Evolutionary conservation across 1,140 invertebrate species (phyloP), one percentile per base, ranked within the genome.

Genomic region (Eupeodes corollae): DNA sequence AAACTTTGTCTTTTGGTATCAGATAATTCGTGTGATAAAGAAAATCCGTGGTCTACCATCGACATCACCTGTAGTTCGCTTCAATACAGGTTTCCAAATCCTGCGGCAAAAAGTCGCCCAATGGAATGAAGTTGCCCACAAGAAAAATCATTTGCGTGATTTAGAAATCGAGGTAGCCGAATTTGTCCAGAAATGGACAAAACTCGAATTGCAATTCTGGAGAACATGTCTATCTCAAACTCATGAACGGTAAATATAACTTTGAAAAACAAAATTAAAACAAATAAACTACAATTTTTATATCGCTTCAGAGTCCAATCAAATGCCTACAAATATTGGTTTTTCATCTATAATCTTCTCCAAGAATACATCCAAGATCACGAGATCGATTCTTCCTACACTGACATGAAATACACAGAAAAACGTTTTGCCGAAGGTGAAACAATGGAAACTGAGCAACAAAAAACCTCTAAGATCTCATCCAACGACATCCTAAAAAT

Each of bases 101-200:
- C 67, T 98, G 1, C 69, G 95, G 5, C 78, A 80, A 14, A 88
- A 91, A 53, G 73, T 86, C 37, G 77, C 92, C 52, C 82, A 92
- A 52, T 98, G 93, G 94, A 90, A 97, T 67, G 80, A 83, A 56
- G 86, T 90, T 59, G 91, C 93, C 0, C 88, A 91, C 55, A 80
- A 76, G 52, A 83, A 82, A 3, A 89, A 97, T 31, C 91, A 87
- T 48, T 67, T 99, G 57, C 72, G 77, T 0, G 73, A 79, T 0
- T 72, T 88, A 48, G 75, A 88, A 10, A 64, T 78, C 15, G 71
- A 75, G 37, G 69, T 98, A 1, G 87, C 84, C 2, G 73, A 83
- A 46, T 79, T 89, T 54, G 87, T 98, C 38, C 82, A 96, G 39
- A 75, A 79, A 21, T 99, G 93, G 94, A 79, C 94, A 46, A 86